Conservation (phyloP, 2,797 vertebrate genomes). For the Enteromius trimaculatus region DNA sequence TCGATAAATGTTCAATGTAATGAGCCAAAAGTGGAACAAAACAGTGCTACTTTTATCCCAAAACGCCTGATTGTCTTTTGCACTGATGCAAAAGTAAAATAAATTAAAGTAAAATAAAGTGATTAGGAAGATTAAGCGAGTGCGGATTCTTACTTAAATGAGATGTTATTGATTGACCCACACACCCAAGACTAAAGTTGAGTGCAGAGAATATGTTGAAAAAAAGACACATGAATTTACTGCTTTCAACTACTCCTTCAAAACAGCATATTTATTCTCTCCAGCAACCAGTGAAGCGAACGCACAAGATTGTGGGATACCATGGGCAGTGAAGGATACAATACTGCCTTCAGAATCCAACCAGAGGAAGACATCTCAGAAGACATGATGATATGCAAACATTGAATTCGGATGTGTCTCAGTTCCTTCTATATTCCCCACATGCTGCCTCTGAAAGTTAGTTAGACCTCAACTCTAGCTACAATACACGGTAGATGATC, state of each 20-base stretch:
- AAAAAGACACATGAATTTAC: neutral
- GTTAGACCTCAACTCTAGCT: neutral
- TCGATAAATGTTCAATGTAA: too few relatives aligned
- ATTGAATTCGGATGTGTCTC: neutral
- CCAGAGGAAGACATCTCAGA: constrained; percentile 6
- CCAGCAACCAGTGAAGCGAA: neutral
- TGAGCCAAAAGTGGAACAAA: too few relatives aligned
- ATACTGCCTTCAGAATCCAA: constrained; percentile 6
- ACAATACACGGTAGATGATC: neutral
- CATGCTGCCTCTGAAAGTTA: neutral
- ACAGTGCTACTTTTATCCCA: too few relatives aligned
- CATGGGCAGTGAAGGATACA: constrained; percentile 30
- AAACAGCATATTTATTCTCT: neutral
- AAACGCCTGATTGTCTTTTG: neutral
- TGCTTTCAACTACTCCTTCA: neutral
- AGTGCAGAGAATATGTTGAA: neutral
- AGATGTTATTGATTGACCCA: neutral
- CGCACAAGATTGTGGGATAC: neutral
- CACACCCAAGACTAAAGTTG: neutral
- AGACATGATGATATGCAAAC: constrained; percentile 15
- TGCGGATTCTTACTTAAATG: neutral
- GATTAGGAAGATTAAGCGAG: too few relatives aligned
- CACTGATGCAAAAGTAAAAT: too few relatives aligned
- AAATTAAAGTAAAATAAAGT: too few relatives aligned
- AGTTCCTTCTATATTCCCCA: neutral